Evolutionary conservation across 2,113 vertebrate genomes (phyloP), one percentile per base, ranked within the genome.

Genomic region (Platysteira castanea): DNA sequence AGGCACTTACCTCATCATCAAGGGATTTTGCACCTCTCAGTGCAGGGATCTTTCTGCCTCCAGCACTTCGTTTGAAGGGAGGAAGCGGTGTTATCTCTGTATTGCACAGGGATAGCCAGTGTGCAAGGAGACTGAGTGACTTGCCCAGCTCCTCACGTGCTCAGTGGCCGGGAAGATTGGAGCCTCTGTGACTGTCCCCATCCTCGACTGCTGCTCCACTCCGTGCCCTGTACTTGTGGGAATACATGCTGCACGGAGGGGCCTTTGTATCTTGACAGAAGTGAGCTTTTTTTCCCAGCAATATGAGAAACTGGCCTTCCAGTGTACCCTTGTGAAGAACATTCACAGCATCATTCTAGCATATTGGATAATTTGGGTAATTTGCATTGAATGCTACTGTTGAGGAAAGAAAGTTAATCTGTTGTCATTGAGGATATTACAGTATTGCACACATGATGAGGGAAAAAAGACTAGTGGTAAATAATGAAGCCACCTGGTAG

Each of bases 401-500:
- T 88, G 90, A 81, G 70, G 82, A 87, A 91, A 85, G 67, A 49
- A 52, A 81, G 53, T 68, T 61, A 30, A 60, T 90, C 61, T 50
- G 42, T 84, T 80, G 50, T 85, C 91, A 93, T 70, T 67, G 70
- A 93, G 52, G 65, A 46, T 87, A 83, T 87, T 65, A 68, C 75
- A 88, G 63, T 28, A 63, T 26, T 92, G 56, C 69, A 80, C 64
- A 56, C 7, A 14, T 11, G 42, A 79, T 7, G 54, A 95, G 92
- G 93, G 89, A 87, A 85, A 78, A 93, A 90, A 91, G 75, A 35
- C 52, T 89, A 59, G 71, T 92, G 83, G 93, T 98, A 97, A 97
- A 98, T 97, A 98, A 97, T 97, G 95, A 98, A 98, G 89, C 76
- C 41, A 91, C 96, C 91, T 98, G 97, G 85, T 96, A 97, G 96